Conservation (phyloP, 2,888 invertebrate species). For the Petrolisthes cinctipes region DNA sequence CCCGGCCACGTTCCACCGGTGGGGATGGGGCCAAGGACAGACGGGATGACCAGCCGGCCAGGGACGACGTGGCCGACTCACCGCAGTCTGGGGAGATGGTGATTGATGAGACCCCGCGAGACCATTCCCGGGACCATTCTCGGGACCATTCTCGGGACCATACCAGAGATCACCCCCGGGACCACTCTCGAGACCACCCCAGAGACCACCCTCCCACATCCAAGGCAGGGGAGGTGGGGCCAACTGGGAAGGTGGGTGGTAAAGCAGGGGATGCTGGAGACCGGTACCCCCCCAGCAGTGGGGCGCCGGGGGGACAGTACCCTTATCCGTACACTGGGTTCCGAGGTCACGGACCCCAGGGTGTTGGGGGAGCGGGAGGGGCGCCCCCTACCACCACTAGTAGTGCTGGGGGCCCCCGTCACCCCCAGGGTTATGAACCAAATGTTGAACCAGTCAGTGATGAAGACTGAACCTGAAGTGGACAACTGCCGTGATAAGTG, state of each 20-base stretch:
- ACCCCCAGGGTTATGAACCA: constrained; percentile 63
- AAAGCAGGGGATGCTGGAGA: constrained; percentile 43
- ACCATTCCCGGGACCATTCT: constrained; percentile 23
- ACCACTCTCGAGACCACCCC: constrained; percentile 7
- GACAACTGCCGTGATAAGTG: constrained; percentile 64
- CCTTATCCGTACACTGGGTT: constrained; percentile 43
- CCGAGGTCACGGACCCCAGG: constrained; percentile 44
- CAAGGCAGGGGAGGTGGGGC: constrained; percentile 35
- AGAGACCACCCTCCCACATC: constrained; percentile 47
- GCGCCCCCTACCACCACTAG: constrained; percentile 49
- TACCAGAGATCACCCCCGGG: constrained; percentile 15
- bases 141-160: constrained; percentile 13
- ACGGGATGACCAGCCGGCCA: constrained; percentile 38
- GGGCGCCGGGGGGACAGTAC: constrained; percentile 47
- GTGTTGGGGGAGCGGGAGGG: constrained; percentile 30
- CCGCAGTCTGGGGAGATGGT: constrained; percentile 65
- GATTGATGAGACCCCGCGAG: constrained; percentile 60
- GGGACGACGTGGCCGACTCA: constrained; percentile 63
- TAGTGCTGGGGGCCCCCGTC: constrained; percentile 38
- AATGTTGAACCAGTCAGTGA: constrained; percentile 65
- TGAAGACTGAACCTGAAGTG: constrained; percentile 58
- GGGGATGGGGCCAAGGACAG: constrained; percentile 44
- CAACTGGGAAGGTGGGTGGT: constrained; percentile 25
- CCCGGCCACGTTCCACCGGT: constrained; percentile 61
- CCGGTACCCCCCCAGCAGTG: constrained; percentile 35